A percentile compares a stretch with the other conserved stretches of the same genome.
These are phyloP conservation scores for Diogma glabrata DNA, from an alignment of 2,888 invertebrate genomes.

Conservation along the genomic window DNA sequence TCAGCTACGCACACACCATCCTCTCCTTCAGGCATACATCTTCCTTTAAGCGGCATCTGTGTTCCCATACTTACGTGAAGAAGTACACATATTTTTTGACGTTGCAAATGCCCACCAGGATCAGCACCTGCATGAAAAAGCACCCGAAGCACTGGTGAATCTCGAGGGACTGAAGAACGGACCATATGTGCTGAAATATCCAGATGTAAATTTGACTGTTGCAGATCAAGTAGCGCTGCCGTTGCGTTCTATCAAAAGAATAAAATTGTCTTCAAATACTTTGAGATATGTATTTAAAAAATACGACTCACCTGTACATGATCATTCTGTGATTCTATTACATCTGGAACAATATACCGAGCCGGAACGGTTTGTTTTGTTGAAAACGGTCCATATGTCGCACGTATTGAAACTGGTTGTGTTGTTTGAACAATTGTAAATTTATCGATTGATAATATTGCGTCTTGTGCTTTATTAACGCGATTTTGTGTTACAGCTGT, in stretches of 20 bases:
- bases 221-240: slow-evolving; percentile 45
- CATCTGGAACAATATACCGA: slow-evolving; percentile 73
- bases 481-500: slow-evolving; percentile 28
- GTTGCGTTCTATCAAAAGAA: slow-evolving; percentile 40
- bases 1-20: slow-evolving; percentile 88
- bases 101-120: slow-evolving; percentile 65
- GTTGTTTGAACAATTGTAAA: slow-evolving; percentile 88
- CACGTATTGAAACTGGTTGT: slow-evolving; percentile 80
- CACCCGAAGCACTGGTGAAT: slow-evolving; percentile 83
- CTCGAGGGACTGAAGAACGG: slow-evolving; percentile 72
- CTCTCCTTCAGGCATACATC: slow-evolving; percentile 88
- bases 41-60: slow-evolving; percentile 60
- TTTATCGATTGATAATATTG: slow-evolving; percentile 69
- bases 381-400: slow-evolving; percentile 89
- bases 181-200: slow-evolving; percentile 92
- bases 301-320: slow-evolving; percentile 25
- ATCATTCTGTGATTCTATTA: slow-evolving; percentile 47
- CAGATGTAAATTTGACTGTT: slow-evolving; percentile 58
- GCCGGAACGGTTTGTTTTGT: slow-evolving; percentile 91
- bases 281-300: no score
- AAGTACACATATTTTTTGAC: slow-evolving; percentile 70
- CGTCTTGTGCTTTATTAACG: slow-evolving; percentile 43
- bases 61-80: slow-evolving; percentile 57
- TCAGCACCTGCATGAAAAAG: slow-evolving; percentile 85
- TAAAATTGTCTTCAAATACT: no score